Base-by-base conservation (phyloP, 1,140 invertebrate genomes). In the Neomicropteryx cornuta region DNA sequence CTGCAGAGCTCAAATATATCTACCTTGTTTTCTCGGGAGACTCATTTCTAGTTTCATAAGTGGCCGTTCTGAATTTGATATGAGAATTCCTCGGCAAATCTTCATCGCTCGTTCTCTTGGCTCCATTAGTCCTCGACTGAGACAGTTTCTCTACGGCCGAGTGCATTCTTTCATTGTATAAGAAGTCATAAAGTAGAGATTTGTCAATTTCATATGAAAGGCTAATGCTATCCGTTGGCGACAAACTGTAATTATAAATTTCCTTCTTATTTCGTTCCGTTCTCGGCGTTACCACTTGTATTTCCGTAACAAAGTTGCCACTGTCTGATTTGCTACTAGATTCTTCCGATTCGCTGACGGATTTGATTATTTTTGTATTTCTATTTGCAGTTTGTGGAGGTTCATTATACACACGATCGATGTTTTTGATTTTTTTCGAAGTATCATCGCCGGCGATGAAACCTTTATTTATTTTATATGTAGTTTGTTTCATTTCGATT, bases 21-120 rank as follows among this genome's bases (percentile, higher is more conserved):
- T n/a, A n/a, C n/a, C n/a, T n/a, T n/a, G n/a, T n/a, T n/a, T n/a
- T n/a, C n/a, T n/a, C n/a, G n/a, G n/a, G n/a, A n/a, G n/a, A n/a
- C n/a, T 59, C 56, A 39, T 63, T 65, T 17, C 58, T 57, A 41
- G 59, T 58, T 62, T 74, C 71, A 47, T 75, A 74, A 18, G 70
- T 74, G 1, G 73, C 66, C 14, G 73, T 75, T 19, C 67, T 62
- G 50, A 75, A 75, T 52, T 71, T 66, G 38, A 75, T 75, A 35
- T 71, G 67, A 35, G 65, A 65, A 51, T 68, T 70, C 43, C 64
- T 53, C 27, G 65, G 67, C 39, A 70, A 39, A 47, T 67, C 62
- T 43, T 56, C 67, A 39, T 68, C 66, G 32, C 63, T 64, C 46
- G 67, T 63, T 35, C 62, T 52, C 58, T 66, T 68, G 53, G 59